Evolutionary conservation across 2,888 invertebrate genomes (phyloP), one percentile per base, ranked within the genome.

Genomic region (Rotaria macrura): DNA sequence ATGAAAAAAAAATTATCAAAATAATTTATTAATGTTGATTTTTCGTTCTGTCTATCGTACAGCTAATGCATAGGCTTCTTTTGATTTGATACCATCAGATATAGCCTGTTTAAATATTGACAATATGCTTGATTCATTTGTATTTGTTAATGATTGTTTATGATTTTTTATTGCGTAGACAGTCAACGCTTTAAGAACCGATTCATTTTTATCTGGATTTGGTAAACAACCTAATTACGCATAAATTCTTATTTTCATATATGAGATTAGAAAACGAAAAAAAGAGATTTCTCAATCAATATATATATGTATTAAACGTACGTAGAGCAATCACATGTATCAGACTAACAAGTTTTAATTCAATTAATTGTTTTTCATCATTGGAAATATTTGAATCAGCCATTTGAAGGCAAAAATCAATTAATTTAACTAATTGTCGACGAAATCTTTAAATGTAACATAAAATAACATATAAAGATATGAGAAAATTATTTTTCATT

Each of bases 121-220:
- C 14, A 79, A 79, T 43, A 79, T 79, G 43, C 79, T 79, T 40
- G 43, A 79, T n/a, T 65, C 65, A 7, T 29, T 34, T 17, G 5
- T 79, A 12, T 6, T 43, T 43, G 5, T n/a, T 43, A 43, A 79
- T 12, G 43, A 43, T 79, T 79, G 43, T 79, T 43, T 40, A 79
- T 79, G 79, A 43, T 23, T 43, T 79, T 79, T 79, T 5, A 79
- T 79, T 43, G 79, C 79, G n/a, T 79, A 43, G 1, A 43, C 79
- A 79, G 14, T n/a, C 25, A 79, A 43, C 12, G 79, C 25, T 43
- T 79, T 79, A n/a, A 79, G 43, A n/a, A 79, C 25, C 25, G 43
- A 40, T 79, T 79, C 79, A 79, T 79, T 79, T 43, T 79, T 79
- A n/a, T 79, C 79, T n/a, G 79, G 79, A 79, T 79, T 79, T 79